Evolutionary conservation across 2,888 invertebrate species (phyloP).

Genomic region (Pollenia angustigena): DNA sequence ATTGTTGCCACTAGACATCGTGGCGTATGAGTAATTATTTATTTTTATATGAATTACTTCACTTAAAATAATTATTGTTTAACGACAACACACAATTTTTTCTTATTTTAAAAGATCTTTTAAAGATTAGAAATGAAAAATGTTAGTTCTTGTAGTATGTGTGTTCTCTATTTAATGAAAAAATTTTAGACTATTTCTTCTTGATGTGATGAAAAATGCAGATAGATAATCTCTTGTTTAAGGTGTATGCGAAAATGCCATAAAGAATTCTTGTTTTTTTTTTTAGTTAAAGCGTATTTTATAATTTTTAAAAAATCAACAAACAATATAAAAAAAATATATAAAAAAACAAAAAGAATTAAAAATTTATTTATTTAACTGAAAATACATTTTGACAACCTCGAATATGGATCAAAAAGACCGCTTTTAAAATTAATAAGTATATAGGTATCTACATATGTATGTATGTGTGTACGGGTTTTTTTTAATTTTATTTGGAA

Average conservation of each 20-base stretch:
- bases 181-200: not conserved
- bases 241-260: conserved; percentile 21
- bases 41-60: conserved; percentile 48
- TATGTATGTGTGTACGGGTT: not conserved
- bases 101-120: conserved; percentile 11
- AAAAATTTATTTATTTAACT: conserved; percentile 59
- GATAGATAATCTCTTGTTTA: conserved; percentile 51
- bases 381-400: conserved; percentile 62
- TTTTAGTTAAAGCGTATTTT: conserved; percentile 7
- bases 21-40: conserved; percentile 71
- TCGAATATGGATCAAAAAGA: conserved; percentile 62
- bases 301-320: conserved; percentile 19
- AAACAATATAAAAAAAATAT: conserved; percentile 26
- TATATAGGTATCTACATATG: not conserved
- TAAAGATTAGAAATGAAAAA: conserved; percentile 17
- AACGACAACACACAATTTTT: not conserved
- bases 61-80: conserved; percentile 21
- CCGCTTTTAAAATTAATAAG: conserved; percentile 45
- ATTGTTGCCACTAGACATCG: conserved; percentile 63
- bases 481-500: conserved; percentile 8
- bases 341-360: conserved; percentile 42
- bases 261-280: conserved; percentile 12
- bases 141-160: conserved; percentile 1
- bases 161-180: not conserved
- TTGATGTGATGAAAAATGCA: conserved; percentile 42